phyloP scores from a whole-genome alignment of 2,888 invertebrate species.

The Norana najaformis region DNA sequence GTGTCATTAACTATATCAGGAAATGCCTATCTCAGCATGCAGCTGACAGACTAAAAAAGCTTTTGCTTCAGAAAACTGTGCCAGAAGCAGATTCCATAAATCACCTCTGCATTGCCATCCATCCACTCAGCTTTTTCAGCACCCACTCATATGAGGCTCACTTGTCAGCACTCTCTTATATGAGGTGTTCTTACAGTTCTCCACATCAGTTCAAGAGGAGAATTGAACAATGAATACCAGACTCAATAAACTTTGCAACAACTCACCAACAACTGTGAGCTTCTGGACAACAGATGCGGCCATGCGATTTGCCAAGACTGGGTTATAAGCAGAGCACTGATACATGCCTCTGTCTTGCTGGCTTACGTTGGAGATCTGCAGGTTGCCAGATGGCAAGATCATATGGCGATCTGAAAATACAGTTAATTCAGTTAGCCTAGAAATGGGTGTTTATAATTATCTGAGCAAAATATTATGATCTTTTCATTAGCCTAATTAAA shows the following conservation, averaged over 20 bases:
- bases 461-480: neutral
- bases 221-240: conserved; percentile 5
- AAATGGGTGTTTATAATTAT: neutral
- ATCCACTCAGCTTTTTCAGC: neutral
- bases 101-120: neutral
- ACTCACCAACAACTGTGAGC: conserved; percentile 30
- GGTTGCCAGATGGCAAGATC: conserved; percentile 30
- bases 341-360: conserved; percentile 25
- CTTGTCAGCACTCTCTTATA: neutral
- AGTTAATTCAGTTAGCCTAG: neutral
- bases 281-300: conserved; percentile 23
- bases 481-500: neutral
- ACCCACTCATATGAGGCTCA: neutral
- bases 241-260: neutral
- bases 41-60: neutral
- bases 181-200: neutral
- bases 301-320: neutral
- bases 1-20: neutral
- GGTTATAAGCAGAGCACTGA: conserved; percentile 25
- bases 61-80: neutral
- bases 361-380: conserved; percentile 25
- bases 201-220: neutral
- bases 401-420: conserved; percentile 27
- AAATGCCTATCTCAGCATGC: neutral
- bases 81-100: neutral